Evolutionary conservation across 2,888 invertebrate genomes (phyloP).

Genomic region (Scaptomyza caliginosa): DNA sequence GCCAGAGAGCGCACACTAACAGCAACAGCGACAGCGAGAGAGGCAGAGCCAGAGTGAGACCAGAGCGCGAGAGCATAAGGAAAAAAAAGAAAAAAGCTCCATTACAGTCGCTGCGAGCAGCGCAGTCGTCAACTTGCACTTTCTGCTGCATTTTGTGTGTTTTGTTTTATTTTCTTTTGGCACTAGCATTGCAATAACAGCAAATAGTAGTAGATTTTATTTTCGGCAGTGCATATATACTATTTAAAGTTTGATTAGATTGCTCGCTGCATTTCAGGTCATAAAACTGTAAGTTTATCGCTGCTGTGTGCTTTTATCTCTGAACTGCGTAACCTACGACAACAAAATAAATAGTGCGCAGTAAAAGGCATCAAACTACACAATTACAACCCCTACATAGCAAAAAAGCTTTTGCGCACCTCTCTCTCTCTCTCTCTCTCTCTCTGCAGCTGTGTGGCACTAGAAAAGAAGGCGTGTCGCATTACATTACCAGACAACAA

Average conservation of each 20-base stretch:
- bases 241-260: background rate
- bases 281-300: background rate
- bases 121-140: slow-evolving; percentile 63
- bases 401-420: slow-evolving; percentile 16
- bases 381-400: slow-evolving; percentile 45
- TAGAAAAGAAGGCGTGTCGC: background rate
- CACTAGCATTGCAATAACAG: slow-evolving; percentile 8
- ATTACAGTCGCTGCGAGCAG: slow-evolving; percentile 31
- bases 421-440: slow-evolving; percentile 1
- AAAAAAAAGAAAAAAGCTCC: slow-evolving; percentile 39
- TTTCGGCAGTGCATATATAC: background rate
- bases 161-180: slow-evolving; percentile 32
- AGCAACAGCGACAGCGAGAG: too few relatives aligned
- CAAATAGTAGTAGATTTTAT: slow-evolving; percentile 65
- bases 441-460: background rate
- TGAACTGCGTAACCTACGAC: slow-evolving; percentile 61
- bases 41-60: slow-evolving; percentile 6
- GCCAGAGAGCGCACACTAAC: slow-evolving; percentile 20
- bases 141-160: slow-evolving; percentile 56
- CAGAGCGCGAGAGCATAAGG: slow-evolving; percentile 42
- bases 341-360: slow-evolving; percentile 58
- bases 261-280: background rate
- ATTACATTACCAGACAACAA: slow-evolving; percentile 38
- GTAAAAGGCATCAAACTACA: slow-evolving; percentile 20
- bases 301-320: background rate